Base-by-base conservation (phyloP, 2,888 invertebrate species). In the Cabera pusaria region DNA sequence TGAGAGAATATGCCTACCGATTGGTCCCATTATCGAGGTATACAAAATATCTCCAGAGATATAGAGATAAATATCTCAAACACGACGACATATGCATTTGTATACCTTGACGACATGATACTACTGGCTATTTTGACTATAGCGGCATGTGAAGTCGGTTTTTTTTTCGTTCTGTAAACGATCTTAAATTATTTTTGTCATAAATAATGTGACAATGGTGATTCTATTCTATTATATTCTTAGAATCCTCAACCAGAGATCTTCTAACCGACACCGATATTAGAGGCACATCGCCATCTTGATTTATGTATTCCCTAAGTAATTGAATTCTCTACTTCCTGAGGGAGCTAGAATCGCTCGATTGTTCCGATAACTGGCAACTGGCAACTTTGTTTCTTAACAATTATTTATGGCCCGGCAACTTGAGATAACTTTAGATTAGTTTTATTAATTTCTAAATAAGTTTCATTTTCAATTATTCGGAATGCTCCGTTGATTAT, bases 251-350 rank as follows among this genome's bases (percentile, higher is more conserved):
- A 48, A 23, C 33, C 3, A 1, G 19, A 36, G 3, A 3, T 26
- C 21, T 27, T 20, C 6, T 10, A 21, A 19, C 50, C 45, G 27
- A 51, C 52, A 49, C 45, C 45, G 52, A 14, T 64, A 59, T 64
- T 59, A 62, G 52, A 49, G 48, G n/a, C n/a, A n/a, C 58, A 66
- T 66, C 68, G 59, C 56, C 38, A 53, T 45, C 50, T 63, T 75
- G 75, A 77, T 76, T 76, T 73, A 74, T 75, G 68, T 68, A 59
- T 64, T 68, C 68, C 60, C 61, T 59, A 65, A 69, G 72, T 73
- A 77, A 77, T 78, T 75, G 71, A 77, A 74, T 73, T 59, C 47
- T 50, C 53, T 60, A 74, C 54, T 70, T 57, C 28, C 46, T 41
- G 49, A 48, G 52, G 42, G 48, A 46, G 32, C 35, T 35, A 43